phyloP scores from a whole-genome alignment of 1,140 invertebrate genomes.

The Chionoecetes opilio region DNA sequence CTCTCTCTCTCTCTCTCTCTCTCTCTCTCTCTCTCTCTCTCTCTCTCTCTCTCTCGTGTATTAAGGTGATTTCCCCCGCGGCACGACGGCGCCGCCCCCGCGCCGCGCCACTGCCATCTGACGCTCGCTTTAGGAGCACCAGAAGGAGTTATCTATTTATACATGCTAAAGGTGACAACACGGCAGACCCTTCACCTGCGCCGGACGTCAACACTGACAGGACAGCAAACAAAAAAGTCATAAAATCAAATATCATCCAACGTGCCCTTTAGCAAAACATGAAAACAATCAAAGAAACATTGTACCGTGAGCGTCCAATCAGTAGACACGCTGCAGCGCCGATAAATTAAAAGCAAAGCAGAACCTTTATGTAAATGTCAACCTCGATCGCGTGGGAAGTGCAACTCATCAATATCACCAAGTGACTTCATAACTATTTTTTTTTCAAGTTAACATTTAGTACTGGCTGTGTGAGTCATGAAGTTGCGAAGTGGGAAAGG shows the following conservation, averaged over 20 bases:
- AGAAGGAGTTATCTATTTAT: neutral
- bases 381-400: neutral
- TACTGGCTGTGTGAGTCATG: neutral
- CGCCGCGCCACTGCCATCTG: neutral
- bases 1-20: constrained; percentile 14
- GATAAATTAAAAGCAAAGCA: neutral
- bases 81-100: neutral
- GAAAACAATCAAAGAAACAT: neutral
- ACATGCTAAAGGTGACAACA: neutral
- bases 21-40: neutral
- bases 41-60: constrained; percentile 41
- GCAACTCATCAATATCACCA: neutral
- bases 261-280: neutral
- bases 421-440: neutral
- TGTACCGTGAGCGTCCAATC: neutral
- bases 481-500: neutral
- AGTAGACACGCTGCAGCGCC: neutral
- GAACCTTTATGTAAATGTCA: constrained; percentile 5
- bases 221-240: neutral
- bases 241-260: neutral
- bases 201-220: neutral
- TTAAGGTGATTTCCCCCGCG: neutral
- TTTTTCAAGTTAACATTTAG: neutral
- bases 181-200: neutral
- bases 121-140: neutral